Percentiles rank a stretch among this genome's conserved stretches.
These are phyloP conservation scores for Conomelus anceps DNA, from an alignment of 2,888 invertebrate species.

Conservation along the genomic window DNA sequence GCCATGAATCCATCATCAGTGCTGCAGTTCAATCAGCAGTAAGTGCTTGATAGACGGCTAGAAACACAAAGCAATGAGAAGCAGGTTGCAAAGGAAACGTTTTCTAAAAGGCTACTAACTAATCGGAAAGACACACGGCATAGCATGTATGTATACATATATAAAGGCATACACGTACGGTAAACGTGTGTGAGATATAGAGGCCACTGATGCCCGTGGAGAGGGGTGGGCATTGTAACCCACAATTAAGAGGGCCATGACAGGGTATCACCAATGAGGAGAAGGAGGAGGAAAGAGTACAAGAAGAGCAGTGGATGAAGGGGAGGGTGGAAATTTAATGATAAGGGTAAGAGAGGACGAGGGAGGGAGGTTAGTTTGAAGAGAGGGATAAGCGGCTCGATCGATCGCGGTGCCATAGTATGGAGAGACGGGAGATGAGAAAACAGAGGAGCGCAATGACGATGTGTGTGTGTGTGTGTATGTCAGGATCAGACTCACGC, in stretches of 20 bases:
- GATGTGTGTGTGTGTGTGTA: not conserved
- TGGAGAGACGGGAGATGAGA: not conserved
- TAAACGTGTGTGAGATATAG: not conserved
- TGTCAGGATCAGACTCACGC: not conserved
- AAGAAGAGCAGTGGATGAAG: not conserved
- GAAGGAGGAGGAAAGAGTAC: not conserved
- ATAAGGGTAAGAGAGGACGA: not conserved
- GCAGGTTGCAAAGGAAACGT: not conserved
- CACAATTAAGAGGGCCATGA: not conserved
- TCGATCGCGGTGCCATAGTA: not conserved
- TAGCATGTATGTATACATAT: not conserved
- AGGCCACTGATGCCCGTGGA: not conserved
- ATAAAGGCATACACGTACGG: not conserved
- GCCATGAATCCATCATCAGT: not conserved
- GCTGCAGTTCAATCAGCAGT: not conserved
- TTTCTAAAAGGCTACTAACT: not conserved
- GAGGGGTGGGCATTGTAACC: not conserved
- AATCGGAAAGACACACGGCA: not conserved
- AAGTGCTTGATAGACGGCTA: not conserved
- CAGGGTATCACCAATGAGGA: not conserved
- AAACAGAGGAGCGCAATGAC: not conserved
- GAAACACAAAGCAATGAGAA: not conserved
- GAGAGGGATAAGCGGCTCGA: not conserved
- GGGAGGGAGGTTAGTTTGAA: not conserved
- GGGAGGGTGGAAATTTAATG: not conserved